Evolutionary conservation across 2,113 vertebrate genomes (phyloP), one percentile per base, ranked within the genome.

Genomic region (Kryptolebias marmoratus): DNA sequence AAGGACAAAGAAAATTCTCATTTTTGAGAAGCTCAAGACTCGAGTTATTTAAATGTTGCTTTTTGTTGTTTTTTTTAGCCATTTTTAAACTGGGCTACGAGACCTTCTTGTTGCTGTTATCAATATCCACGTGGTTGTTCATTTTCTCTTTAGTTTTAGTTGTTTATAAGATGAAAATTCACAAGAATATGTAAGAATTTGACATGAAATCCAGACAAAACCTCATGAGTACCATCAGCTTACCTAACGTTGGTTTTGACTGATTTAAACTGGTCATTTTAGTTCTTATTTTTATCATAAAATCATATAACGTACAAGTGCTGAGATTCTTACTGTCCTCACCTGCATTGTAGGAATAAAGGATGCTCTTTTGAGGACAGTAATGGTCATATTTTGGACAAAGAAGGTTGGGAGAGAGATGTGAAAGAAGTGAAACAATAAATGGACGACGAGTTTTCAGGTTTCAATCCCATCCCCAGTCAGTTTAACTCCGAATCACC

Each of bases 1-100:
- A 80, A 77, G 73, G 75, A 77, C 39, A 36, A 54, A 48, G 1
- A 56, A 47, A 55, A 56, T 31, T 31, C n/a, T 57, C 39, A 13
- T 30, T 27, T 9, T 77, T 56, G 11, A 59, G 57, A 68, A 42
- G 11, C 22, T 64, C 16, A 31, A 28, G 6, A 62, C 53, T 64
- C 49, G 22, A 48, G 31, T 15, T 62, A 11, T 70, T 65, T 50
- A 9, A 79, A 65, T 60, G 44, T 45, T 70, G 80, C 22, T 22
- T 22, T 22, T 22, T 22, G 22, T 22, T 22, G 22, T 22, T 22
- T 22, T 22, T 22, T 22, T 76, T 54, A n/a, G 27, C n/a, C 28
- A 44, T 60, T 69, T 44, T 3, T 53, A 42, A 42, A 42, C 9
- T 42, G 39, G 7, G 16, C 50, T 66, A 11, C 22, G 28, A 11